A percentile compares a stretch with the other conserved stretches of the same genome.
Conservation (phyloP, 2,113 vertebrate genomes). For the Serranochromis macrocephalus region DNA sequence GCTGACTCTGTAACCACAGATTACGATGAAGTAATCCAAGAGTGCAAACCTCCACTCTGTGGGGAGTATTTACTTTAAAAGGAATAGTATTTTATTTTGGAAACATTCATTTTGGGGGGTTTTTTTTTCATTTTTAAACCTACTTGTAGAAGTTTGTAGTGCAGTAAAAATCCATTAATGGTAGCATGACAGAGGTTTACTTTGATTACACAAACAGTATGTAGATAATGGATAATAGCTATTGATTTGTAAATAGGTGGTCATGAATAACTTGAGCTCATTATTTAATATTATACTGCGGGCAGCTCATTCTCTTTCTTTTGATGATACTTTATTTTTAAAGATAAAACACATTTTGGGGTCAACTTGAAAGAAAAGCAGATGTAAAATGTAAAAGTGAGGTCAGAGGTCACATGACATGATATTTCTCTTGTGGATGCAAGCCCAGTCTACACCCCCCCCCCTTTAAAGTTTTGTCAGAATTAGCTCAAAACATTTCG, state of each 20-base stretch:
- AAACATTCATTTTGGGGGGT: rapidly evolving
- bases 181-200: not conserved
- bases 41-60: not conserved
- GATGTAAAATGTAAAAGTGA: not conserved
- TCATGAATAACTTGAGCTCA: not conserved
- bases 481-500: not conserved
- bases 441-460: not conserved
- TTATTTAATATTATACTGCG: not conserved
- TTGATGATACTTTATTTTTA: not conserved
- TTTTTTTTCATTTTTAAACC: not conserved
- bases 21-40: not conserved
- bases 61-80: not conserved
- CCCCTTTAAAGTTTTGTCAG: not conserved
- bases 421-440: not conserved
- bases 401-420: not conserved
- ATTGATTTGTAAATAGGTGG: not conserved
- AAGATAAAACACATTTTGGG: not conserved
- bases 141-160: not conserved
- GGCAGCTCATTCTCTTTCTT: not conserved
- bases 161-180: not conserved
- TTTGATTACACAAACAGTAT: not conserved
- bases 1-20: not conserved
- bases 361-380: not conserved
- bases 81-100: not conserved
- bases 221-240: not conserved